These are phyloP conservation scores for Crocidura indochinensis DNA, from an alignment of 2,797 vertebrate genomes.

Conservation along the genomic window DNA sequence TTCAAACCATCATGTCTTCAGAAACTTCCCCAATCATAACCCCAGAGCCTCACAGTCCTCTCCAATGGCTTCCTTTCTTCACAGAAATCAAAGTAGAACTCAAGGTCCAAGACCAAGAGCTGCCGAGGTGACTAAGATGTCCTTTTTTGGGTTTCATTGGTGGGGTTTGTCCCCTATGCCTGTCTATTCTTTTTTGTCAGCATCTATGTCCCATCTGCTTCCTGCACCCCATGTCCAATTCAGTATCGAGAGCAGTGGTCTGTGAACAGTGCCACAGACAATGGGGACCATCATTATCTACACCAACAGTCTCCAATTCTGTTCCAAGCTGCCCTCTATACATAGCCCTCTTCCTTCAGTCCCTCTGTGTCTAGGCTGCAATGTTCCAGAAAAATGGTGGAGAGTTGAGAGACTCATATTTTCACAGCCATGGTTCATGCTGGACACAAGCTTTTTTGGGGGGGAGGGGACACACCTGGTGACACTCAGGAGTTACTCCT, in stretches of 20 bases:
- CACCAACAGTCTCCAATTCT: background rate
- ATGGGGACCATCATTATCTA: background rate
- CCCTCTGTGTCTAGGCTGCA: constrained; percentile 12
- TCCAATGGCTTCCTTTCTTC: no score
- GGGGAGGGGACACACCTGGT: no score
- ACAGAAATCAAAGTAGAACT: background rate
- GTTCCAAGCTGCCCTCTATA: constrained; percentile 3
- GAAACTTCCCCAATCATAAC: no score
- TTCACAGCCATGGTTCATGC: no score
- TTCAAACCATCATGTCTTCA: background rate
- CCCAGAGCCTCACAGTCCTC: no score
- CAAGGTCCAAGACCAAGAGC: background rate
- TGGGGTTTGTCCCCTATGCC: no score
- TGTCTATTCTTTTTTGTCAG: background rate
- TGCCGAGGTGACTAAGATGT: no score
- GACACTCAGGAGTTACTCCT: no score
- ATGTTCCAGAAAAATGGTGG: constrained; percentile 28
- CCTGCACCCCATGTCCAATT: background rate
- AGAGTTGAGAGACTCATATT: no score
- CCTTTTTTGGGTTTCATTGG: no score
- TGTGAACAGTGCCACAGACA: no score
- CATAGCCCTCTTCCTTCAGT: background rate
- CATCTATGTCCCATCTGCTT: background rate
- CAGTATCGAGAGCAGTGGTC: background rate
- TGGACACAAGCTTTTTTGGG: no score